Evolutionary conservation across 2,797 vertebrate species (phyloP).

Genomic region (Dicrostonyx torquatus): DNA sequence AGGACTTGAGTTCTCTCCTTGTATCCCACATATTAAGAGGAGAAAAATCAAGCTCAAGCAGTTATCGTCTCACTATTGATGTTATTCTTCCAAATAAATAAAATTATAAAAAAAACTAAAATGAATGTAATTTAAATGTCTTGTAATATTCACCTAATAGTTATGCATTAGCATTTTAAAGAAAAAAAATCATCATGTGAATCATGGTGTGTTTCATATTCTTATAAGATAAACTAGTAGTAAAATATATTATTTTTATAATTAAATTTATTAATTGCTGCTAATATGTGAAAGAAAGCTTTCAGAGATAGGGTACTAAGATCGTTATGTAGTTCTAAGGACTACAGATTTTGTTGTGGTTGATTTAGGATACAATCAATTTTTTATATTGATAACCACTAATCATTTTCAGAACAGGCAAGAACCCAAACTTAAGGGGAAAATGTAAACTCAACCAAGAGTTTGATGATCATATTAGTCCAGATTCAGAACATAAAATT

Average conservation of each 20-base stretch:
- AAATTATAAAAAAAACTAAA: background rate
- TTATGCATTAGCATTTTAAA: background rate
- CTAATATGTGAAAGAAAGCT: background rate
- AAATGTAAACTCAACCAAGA: background rate
- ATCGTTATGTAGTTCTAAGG: background rate
- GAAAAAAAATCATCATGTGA: background rate
- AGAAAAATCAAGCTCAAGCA: background rate
- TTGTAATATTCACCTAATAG: background rate
- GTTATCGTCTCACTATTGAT: background rate
- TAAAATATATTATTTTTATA: background rate
- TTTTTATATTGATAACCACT: background rate
- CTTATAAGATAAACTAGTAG: background rate
- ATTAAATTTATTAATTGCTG: background rate
- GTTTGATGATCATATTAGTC: background rate
- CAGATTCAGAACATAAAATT: background rate
- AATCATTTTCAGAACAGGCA: background rate
- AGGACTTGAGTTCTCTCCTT: background rate
- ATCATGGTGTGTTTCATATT: background rate
- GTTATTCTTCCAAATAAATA: background rate
- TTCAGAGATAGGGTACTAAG: background rate
- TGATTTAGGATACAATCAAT: background rate
- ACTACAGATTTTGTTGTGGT: background rate
- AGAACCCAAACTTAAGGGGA: background rate
- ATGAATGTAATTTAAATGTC: background rate
- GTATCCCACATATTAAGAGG: background rate